Base-by-base conservation (phyloP, 2,888 invertebrate genomes). In the Drosophila gaucha region DNA sequence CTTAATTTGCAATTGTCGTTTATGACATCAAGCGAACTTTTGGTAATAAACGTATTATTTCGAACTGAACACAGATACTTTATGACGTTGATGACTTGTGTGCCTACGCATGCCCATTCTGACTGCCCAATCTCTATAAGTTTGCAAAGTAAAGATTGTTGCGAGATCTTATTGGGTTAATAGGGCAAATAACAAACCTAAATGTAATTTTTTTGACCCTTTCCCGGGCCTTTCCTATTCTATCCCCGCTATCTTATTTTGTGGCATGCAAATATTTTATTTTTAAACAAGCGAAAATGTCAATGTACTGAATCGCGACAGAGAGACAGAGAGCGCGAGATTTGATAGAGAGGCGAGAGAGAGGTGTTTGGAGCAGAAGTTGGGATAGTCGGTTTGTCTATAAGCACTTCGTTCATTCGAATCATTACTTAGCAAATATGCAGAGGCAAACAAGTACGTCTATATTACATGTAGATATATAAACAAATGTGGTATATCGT, bases 231-330 rank as follows among this genome's bases (percentile, higher is more conserved):
- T 12, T 1, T 2, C 9, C 18, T 5, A 3, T 26, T 1, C 36
- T 4, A 0, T 2, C 12, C 8, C 12, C 14, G 5, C 9, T 1
- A 12, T 10, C 33, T 9, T 8, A 43, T 31, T 67, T 49, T 39
- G 39, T 33, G 36, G 50, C 68, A 57, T 47, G 62, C 56, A 55
- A 62, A 36, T 26, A 52, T 8, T 75, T 70, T 73, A 73, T 73
- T 73, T 73, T 59, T 73, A 73, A 39, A 70, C 72, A 65, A 59
- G 51, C 60, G 55, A 62, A 70, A 74, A 74, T 75, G 73, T 75
- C 73, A 75, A 75, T 74, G 76, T 44, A 75, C 73, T 50, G 41
- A 38, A 43, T n/a, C 24, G 9, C 28, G 28, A 28, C 28, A 28
- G 6, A 3, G 43, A 43, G 26, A 14, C 24, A 28, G 28, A 28